Evolutionary conservation across 2,888 invertebrate species (phyloP), one percentile per base, ranked within the genome.

Genomic region (Metalampra italica): DNA sequence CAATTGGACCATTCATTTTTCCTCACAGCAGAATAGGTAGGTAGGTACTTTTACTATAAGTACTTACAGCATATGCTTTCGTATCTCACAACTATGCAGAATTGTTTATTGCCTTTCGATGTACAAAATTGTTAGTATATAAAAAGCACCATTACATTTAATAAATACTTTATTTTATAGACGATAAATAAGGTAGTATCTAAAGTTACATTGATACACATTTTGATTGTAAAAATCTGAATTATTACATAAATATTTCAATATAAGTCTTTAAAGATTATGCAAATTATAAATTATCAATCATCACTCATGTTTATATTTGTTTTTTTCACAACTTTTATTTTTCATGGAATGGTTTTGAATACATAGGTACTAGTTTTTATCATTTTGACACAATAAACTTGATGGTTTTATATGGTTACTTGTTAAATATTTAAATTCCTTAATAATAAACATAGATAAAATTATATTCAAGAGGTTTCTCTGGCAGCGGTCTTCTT

Each of bases 321-420:
- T n/a, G 7, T 15, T 12, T 12, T 38, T 32, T 37, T 37, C 37
- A 50, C 49, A 41, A 37, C 29, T 32, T n/a, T 13, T 52, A 57
- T 56, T 54, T 60, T 56, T 61, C 53, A 63, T 81, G 81, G 81
- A 81, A 81, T 81, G 81, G 68, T 75, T 77, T 66, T 58, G 56
- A 68, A 69, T 48, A 43, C 37, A 49, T 41, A n/a, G n/a, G n/a
- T n/a, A 40, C 13, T 11, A 1, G 29, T 22, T 41, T 39, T 34
- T 48, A 41, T 49, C 47, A 9, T 34, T 15, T 22, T 29, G 12
- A 29, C 38, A 34, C n/a, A 29, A 29, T 37, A 36, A 12, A 12
- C 29, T 13, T 13, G 29, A 39, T 30, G 45, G 38, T 37, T 15
- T n/a, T 44, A 22, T 22, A 22, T 22, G 5, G 22, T 3, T 22